Evolutionary conservation across 2,888 invertebrate genomes (phyloP), one percentile per base, ranked within the genome.

Genomic region (Automeris io): DNA sequence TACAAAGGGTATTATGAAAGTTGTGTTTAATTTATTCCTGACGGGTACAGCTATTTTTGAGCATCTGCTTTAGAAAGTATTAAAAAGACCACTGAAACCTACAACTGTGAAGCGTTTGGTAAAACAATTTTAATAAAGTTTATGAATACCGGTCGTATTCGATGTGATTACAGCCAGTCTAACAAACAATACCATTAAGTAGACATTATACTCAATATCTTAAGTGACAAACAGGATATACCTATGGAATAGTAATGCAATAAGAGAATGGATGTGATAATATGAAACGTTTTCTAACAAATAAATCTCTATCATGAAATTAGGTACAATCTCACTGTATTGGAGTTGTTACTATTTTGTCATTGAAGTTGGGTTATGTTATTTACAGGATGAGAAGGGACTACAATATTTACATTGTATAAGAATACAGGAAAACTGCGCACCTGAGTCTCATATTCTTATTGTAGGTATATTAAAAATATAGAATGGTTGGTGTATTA

Each of bases 241-340:
- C 41, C 39, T 39, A 40, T 18, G 18, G 44, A 41, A 46, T 41
- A 35, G 37, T 44, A 47, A 46, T 49, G 43, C 43, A 48, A 46
- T 46, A 43, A 44, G 40, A 44, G 39, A 50, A 46, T 42, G 43
- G 43, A 42, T 35, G 43, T 41, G 39, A 37, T 42, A 43, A 43
- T 46, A 46, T 47, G 47, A 34, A 39, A 37, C 29, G 41, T 51
- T 46, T 51, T 49, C 46, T 49, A 54, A 50, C 46, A 48, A 51
- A 41, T 33, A 46, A 54, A 52, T 49, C 47, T 29, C 8, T n/a
- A 29, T 29, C 13, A 29, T 16, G 13, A 16, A 16, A 16, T 16
- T 29, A 16, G 2, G 8, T 29, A 29, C 8, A 29, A 29, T 29
- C 8, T 4, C 16, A 29, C 16, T 16, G 8, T 29, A 8, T 26